These are phyloP conservation scores for Platycheirus rosarum DNA, from an alignment of 2,888 invertebrate species.

Conservation along the genomic window DNA sequence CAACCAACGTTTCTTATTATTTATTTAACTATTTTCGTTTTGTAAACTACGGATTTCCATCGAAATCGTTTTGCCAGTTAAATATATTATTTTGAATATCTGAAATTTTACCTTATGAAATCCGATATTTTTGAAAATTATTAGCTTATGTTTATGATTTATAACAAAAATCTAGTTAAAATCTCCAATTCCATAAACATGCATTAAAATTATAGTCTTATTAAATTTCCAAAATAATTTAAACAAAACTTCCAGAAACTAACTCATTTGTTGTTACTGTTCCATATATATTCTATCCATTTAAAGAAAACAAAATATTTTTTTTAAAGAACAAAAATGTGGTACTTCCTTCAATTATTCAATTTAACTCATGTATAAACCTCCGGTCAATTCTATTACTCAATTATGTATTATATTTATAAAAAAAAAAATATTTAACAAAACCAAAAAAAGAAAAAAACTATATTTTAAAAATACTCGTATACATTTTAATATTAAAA, in stretches of 20 bases:
- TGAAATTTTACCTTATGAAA: too few species aligned
- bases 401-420: conserved; percentile 60
- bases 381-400: conserved; percentile 66
- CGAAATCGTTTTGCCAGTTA: too few species aligned
- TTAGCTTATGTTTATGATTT: too few species aligned
- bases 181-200: not conserved
- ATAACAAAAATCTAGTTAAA: too few species aligned
- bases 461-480: conserved; percentile 36
- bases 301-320: conserved; percentile 18
- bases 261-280: conserved; percentile 29
- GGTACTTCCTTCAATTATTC: conserved; percentile 60
- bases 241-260: not conserved
- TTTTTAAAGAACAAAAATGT: conserved; percentile 40
- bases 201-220: not conserved
- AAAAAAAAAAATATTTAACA: conserved; percentile 24
- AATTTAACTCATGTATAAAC: conserved; percentile 49
- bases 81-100: too few species aligned
- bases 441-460: too few species aligned
- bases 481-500: conserved; percentile 46
- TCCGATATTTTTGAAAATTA: too few species aligned
- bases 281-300: conserved; percentile 30
- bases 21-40: too few species aligned
- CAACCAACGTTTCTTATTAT: too few species aligned
- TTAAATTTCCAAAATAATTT: conserved; percentile 3
- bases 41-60: too few species aligned